These are phyloP conservation scores for Pituophis catenifer DNA, from an alignment of 2,113 vertebrate genomes.

Conservation along the genomic window DNA sequence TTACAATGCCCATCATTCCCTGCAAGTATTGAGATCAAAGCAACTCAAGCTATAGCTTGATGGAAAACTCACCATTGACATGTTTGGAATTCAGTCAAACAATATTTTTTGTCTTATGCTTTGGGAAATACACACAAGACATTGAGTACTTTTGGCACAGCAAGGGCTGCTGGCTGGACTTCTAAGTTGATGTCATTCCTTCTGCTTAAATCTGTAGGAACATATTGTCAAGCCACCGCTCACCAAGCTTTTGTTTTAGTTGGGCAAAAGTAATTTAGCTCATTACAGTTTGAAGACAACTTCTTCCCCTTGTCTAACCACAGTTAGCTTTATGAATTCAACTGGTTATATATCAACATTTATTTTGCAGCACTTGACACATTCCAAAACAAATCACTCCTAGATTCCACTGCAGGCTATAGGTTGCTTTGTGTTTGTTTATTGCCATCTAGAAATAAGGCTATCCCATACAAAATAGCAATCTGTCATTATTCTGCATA, in stretches of 20 bases:
- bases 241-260: slow-evolving; percentile 51
- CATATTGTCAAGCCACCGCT: slow-evolving; percentile 15
- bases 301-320: slow-evolving; percentile 15
- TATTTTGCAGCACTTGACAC: slow-evolving; percentile 25
- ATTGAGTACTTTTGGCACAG: slow-evolving; percentile 49
- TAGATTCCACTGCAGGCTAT: slow-evolving; percentile 43
- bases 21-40: neutral
- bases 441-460: slow-evolving; percentile 27
- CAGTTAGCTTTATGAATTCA: slow-evolving; percentile 13
- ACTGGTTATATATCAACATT: slow-evolving; percentile 37
- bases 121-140: slow-evolving; percentile 33
- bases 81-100: neutral
- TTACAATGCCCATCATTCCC: neutral
- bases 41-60: neutral
- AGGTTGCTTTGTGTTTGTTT: slow-evolving; percentile 32
- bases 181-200: slow-evolving; percentile 47
- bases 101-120: slow-evolving; percentile 41
- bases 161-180: slow-evolving; percentile 41
- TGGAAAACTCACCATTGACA: neutral
- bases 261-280: slow-evolving; percentile 41
- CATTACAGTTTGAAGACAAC: slow-evolving; percentile 39
- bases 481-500: neutral
- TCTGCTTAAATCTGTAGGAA: slow-evolving; percentile 4
- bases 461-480: slow-evolving; percentile 5
- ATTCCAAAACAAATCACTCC: slow-evolving; percentile 36